Conservation (phyloP, 2,888 invertebrate genomes). For the Sminthurinus aureus region DNA sequence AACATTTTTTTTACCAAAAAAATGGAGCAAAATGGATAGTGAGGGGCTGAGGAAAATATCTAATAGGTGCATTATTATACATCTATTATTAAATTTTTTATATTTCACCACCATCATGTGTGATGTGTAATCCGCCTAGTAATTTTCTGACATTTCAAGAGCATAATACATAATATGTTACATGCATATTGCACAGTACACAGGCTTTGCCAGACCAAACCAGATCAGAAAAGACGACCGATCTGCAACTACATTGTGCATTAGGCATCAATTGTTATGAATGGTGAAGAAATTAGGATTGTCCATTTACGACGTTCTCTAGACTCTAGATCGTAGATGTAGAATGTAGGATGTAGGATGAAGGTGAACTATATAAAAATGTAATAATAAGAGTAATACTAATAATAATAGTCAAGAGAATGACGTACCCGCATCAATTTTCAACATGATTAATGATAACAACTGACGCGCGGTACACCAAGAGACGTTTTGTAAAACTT, state of each 20-base stretch:
- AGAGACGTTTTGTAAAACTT: constrained; percentile 4
- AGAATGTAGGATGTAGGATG: not conserved
- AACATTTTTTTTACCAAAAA: too few species aligned
- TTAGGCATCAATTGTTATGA: not conserved
- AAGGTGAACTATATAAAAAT: not conserved
- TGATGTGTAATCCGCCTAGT: not conserved
- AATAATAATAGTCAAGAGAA: not conserved
- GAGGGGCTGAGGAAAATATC: too few species aligned
- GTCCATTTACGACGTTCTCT: too few species aligned
- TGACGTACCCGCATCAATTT: constrained; percentile 25
- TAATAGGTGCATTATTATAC: too few species aligned
- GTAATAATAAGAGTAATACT: constrained; percentile 24
- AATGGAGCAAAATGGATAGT: too few species aligned
- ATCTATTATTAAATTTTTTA: too few species aligned
- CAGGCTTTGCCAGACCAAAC: not conserved
- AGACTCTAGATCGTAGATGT: too few species aligned
- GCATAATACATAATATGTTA: too few species aligned
- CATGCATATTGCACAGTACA: too few species aligned
- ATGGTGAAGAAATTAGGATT: too few species aligned
- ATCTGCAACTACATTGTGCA: not conserved
- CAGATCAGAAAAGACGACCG: not conserved
- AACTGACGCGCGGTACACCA: constrained; percentile 28
- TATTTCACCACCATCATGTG: not conserved
- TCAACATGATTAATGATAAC: constrained; percentile 41
- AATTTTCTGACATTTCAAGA: constrained; percentile 1